Evolutionary conservation across 2,888 invertebrate genomes (phyloP), one percentile per base, ranked within the genome.

Genomic region (Ditula angustiorana): DNA sequence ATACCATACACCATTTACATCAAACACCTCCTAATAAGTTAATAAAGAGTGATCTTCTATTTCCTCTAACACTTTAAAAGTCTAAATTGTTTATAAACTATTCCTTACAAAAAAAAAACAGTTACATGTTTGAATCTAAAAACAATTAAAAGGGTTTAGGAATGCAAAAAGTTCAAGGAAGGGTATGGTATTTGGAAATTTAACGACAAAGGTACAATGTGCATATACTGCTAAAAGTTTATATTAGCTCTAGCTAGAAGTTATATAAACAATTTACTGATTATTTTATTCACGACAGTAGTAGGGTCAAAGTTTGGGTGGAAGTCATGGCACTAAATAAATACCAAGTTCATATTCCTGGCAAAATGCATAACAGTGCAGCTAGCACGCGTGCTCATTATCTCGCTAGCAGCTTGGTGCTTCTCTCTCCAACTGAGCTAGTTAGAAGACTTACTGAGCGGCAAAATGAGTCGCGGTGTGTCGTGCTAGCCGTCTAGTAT

Each of bases 11-110:
- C 19, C 19, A 30, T 10, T 8, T 33, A 76, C 71, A 74, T 69
- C 71, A 67, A 73, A 76, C 71, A 74, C 68, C 71, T 71, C 35
- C 35, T 53, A 57, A 44, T 52, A 44, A 44, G 23, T 49, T 52
- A 60, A 21, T 16, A 35, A 46, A 44, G 19, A 23, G 21, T 35
- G 21, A 23, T 19, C 53, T 35, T 35, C 13, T 10, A 57, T 35
- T 16, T 57, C 46, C 16, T 28, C 23, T 46, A 47, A 53, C 28
- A 35, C 11, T 16, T 41, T 11, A 33, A 50, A 57, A 50, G 55
- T 28, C 28, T 62, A 49, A 23, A 55, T 47, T 28, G 35, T 37
- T 49, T 24, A 35, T 53, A 55, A 16, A 56, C 21, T 47, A 56
- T 26, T 55, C 5, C 41, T 41, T 41, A 37, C 13, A 26, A 60